Evolutionary conservation across 2,113 vertebrate species (phyloP), one percentile per base, ranked within the genome.

Genomic region (Oenanthe oenanthe): DNA sequence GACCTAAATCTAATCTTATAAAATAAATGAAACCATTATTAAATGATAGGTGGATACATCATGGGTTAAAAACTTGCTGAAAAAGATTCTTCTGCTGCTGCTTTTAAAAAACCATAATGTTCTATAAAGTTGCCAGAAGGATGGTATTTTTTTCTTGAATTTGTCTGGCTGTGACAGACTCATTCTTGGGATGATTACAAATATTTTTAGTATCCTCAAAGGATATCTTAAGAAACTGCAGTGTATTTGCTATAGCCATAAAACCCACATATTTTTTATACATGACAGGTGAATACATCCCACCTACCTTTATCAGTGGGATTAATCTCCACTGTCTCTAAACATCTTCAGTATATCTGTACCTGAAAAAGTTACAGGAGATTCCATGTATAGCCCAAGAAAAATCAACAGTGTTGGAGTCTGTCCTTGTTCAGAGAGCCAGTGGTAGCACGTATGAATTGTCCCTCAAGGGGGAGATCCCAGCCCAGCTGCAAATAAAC

Each of bases 1-100:
- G 74, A 81, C 45, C 36, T 81, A 85, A 88, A 82, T 63, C 54
- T 54, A 62, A 48, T 85, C 51, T 91, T 75, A 85, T 65, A 62
- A 93, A 96, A 95, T 29, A 94, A 85, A 70, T 68, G 18, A 80
- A 95, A 40, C 7, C 13, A 26, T 63, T 89, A 28, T 76, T 94
- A 85, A 85, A 70, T 10, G 7, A 20, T 36, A 77, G 29, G 56
- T 66, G 36, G 48, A 73, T 94, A 36, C 31, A 56, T 61, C 29
- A 89, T 25, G 32, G 85, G 45, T 76, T 95, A 94, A 94, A 93
- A 84, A n/a, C 31, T 57, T 51, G 13, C n/a, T 88, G 76, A 24
- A 91, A 89, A 89, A 87, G 6, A 0, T 56, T 81, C 36, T 88
- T 38, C 51, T 93, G 32, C 14, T 71, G 25, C 31, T 87, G 50